Conservation (phyloP, 2,113 vertebrate species). For the Neofelis nebulosa region DNA sequence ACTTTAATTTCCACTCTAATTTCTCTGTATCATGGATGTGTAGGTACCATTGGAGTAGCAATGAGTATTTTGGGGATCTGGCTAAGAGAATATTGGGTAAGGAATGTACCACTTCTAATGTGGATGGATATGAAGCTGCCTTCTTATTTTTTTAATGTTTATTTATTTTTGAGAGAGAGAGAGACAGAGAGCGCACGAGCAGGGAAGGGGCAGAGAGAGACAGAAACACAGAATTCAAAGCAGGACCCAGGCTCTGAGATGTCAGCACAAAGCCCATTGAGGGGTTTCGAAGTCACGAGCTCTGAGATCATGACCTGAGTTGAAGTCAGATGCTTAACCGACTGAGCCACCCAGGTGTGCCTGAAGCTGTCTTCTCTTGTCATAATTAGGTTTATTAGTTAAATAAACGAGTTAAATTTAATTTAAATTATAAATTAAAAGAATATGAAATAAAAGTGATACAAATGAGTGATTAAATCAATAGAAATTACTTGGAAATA, state of each 20-base stretch:
- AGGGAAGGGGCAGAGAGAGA: too few relatives aligned
- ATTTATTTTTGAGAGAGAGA: too few relatives aligned
- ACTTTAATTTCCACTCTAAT: neutral
- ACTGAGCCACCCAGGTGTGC: too few relatives aligned
- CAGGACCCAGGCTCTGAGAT: too few relatives aligned
- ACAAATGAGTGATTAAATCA: neutral
- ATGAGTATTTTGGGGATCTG: neutral
- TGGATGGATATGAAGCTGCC: neutral
- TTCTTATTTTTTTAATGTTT: neutral
- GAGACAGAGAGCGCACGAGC: too few relatives aligned
- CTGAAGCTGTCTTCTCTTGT: neutral
- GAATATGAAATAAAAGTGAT: neutral
- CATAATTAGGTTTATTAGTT: neutral
- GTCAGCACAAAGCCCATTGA: too few relatives aligned
- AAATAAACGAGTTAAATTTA: conserved; percentile 20
- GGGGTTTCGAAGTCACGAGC: too few relatives aligned
- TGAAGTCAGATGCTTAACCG: too few relatives aligned
- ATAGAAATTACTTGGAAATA: neutral
- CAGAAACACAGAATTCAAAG: too few relatives aligned
- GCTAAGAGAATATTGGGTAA: neutral
- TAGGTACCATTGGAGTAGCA: neutral
- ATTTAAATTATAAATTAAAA: neutral
- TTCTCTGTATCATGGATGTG: neutral
- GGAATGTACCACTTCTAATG: neutral
- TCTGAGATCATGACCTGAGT: too few relatives aligned